Base-by-base conservation (phyloP, 2,797 vertebrate species). In the Psittacula echo region DNA sequence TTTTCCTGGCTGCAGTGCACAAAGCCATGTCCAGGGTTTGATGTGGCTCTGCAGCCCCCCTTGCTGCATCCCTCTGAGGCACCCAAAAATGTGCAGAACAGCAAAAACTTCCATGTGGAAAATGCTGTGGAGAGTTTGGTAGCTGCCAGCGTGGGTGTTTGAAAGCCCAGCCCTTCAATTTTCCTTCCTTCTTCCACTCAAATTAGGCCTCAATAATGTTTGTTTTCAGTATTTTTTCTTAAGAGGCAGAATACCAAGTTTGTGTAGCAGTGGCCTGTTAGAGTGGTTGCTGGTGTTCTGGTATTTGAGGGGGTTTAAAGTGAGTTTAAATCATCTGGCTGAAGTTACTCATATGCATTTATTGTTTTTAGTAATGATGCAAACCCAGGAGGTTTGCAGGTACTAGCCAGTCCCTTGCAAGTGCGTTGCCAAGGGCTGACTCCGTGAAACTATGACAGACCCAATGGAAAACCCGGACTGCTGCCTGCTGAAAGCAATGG, bases 41-140 rank as follows among this genome's bases (percentile, higher is more conserved):
- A 42, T 86, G 56, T 84, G 60, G 47, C 51, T 93, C 2, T 0
- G 51, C 81, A 67, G 20, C 14, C 39, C 10, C 8, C 27, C 13
- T 42, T 1, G 1, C 34, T 2, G 0, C 1, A 1, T 79, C 30
- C 68, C 60, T 48, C 51, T 47, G 67, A 91, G 73, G 71, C 61
- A 80, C 70, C 32, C 73, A 91, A 72, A 74, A 93, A 91, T 68
- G 54, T 80, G 65, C 73, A 77, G 68, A 95, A 37, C 29, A 79
- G 64, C 67, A 88, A 73, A 89, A 88, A 32, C 48, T 87, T 81
- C 30, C 44, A 44, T 0, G 0, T 44, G 42, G 87, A 80, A 85
- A 87, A 81, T 50, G 32, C 61, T 8, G 1, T 44, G 65, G 53
- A 71, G 42, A 72, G 24, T 65, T 74, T 65, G 32, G 32, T 86